Percentiles rank a stretch among this genome's conserved stretches.
Evolutionary conservation across 2,888 invertebrate genomes (phyloP).

Genomic region (Lamellibrachia satsuma): DNA sequence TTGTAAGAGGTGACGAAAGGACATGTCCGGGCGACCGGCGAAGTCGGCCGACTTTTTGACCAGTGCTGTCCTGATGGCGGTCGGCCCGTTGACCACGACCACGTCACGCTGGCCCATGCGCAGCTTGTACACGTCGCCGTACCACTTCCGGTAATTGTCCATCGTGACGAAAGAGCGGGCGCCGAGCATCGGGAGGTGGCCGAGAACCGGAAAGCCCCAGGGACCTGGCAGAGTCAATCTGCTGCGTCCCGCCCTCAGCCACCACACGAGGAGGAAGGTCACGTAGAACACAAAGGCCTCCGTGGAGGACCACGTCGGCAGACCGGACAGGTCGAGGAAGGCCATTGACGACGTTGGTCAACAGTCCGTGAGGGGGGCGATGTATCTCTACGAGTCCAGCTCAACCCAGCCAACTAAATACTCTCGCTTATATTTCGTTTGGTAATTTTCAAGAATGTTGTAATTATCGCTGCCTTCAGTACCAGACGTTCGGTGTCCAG

Average conservation of each 20-base stretch:
- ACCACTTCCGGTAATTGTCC: slow-evolving; percentile 25
- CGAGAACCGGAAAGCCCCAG: slow-evolving; percentile 36
- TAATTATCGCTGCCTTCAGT: background rate
- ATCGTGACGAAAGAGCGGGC: slow-evolving; percentile 28
- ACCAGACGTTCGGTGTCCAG: background rate
- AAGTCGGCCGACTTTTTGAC: slow-evolving; percentile 21
- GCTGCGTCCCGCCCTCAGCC: background rate
- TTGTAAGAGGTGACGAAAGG: background rate
- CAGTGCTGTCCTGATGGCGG: slow-evolving; percentile 26
- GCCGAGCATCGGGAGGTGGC: slow-evolving; percentile 31
- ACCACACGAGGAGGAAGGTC: background rate
- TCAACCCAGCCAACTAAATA: background rate
- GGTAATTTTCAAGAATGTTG: background rate
- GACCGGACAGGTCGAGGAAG: background rate
- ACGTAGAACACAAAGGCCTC: background rate
- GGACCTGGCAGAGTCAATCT: slow-evolving; percentile 27
- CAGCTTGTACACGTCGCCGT: slow-evolving; percentile 34
- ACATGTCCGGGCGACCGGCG: slow-evolving; percentile 28
- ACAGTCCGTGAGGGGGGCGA: background rate
- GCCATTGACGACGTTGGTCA: background rate
- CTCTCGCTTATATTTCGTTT: background rate
- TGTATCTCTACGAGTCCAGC: background rate
- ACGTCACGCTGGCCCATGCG: slow-evolving; percentile 33
- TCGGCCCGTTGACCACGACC: slow-evolving; percentile 31
- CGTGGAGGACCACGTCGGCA: background rate